A percentile compares a stretch with the other conserved stretches of the same genome.
These are phyloP conservation scores for Apeltes quadracus DNA, from an alignment of 2,113 vertebrate species.

Conservation along the genomic window DNA sequence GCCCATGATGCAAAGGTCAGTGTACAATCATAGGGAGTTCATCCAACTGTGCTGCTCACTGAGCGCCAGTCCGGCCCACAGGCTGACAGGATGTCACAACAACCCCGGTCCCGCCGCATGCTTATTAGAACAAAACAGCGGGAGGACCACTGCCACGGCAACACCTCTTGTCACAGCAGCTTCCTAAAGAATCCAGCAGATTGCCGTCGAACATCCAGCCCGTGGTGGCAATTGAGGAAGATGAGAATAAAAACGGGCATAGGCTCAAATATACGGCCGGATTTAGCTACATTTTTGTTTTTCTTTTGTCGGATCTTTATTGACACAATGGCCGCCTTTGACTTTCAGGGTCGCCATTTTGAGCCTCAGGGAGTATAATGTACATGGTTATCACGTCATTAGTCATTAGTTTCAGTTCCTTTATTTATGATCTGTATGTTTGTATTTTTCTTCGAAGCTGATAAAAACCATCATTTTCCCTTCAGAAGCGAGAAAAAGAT, in stretches of 20 bases:
- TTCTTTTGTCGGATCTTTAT: neutral
- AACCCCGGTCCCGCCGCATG: constrained; percentile 61
- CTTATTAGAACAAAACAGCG: constrained; percentile 74
- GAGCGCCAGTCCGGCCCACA: constrained; percentile 71
- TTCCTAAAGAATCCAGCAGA: constrained; percentile 36
- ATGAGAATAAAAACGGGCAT: constrained; percentile 12
- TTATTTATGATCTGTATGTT: constrained; percentile 19
- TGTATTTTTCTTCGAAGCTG: neutral
- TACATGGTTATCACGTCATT: neutral
- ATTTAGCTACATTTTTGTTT: neutral
- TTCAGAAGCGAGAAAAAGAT: constrained; percentile 8
- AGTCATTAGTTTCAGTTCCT: neutral
- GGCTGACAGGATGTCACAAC: constrained; percentile 79
- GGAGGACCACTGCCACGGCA: constrained; percentile 53
- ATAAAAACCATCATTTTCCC: constrained; percentile 26
- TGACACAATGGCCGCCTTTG: neutral
- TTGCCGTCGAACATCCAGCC: constrained; percentile 37
- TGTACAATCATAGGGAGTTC: constrained; percentile 87
- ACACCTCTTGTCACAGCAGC: constrained; percentile 63
- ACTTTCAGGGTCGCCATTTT: neutral
- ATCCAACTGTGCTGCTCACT: constrained; percentile 75
- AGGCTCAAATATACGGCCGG: neutral
- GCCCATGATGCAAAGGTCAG: constrained; percentile 84
- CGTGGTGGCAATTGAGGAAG: constrained; percentile 6
- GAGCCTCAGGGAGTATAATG: neutral